Base-by-base conservation (phyloP, 2,888 invertebrate species). In the Pandemis corylana region DNA sequence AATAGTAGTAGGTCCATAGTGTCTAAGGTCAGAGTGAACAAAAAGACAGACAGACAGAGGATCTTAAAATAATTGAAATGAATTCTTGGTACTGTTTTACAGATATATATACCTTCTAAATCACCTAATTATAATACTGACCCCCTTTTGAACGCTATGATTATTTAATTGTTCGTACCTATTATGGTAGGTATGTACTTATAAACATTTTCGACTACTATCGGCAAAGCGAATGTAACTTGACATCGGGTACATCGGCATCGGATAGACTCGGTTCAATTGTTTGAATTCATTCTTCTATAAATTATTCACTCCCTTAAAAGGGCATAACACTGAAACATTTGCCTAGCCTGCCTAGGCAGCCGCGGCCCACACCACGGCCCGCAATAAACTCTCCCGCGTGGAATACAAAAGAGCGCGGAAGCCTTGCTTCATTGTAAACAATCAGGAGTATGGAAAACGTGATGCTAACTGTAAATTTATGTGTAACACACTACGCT, bases 391-490 rank as follows among this genome's bases (percentile, higher is more conserved):
- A 77, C 78, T 79, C 76, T 77, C 76, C 71, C 78, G 76, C 80
- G 80, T 87, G 88, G 89, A 90, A 90, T 89, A 91, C 89, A 89
- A 89, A 90, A 87, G 85, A 84, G 85, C 82, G 80, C 81, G 84
- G 84, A 85, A 85, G 83, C 84, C 80, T 71, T 79, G 84, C 81
- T 82, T 84, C 85, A 88, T 88, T 89, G 89, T 86, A 85, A 89
- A 85, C 85, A 82, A 81, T 81, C 79, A 84, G 79, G 80, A 84
- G 87, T 90, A 91, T 88, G 89, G 90, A 88, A 89, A 90, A 89
- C 87, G 84, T 86, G 89, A 87, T 86, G 80, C 85, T 86, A 89
- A 89, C 89, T 88, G 88, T 90, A 85, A 91, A 93, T 93, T 89
- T 92, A 90, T 92, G 89, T 91, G 89, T 91, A 87, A 85, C 86